Evolutionary conservation across 1,140 invertebrate species (phyloP), one percentile per base, ranked within the genome.

Genomic region (Bombus consobrinus): DNA sequence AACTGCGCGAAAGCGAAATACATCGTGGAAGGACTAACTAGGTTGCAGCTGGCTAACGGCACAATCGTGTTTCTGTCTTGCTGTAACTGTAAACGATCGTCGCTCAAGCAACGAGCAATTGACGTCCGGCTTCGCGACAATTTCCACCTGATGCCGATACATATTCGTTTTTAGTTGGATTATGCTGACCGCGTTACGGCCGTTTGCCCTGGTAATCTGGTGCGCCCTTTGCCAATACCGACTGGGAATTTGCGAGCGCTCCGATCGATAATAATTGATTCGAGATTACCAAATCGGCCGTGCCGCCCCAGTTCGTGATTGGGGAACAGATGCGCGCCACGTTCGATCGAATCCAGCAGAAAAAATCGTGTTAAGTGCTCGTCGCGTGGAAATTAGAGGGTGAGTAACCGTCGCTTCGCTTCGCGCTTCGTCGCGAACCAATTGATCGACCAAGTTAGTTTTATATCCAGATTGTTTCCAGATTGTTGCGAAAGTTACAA

Each of bases 141-240:
- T 84, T 79, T 66, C 75, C 82, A 79, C 83, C 83, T 85, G 83
- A 80, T 80, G 68, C 68, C 83, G 76, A 80, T 80, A 80, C 76
- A 82, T 77, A 86, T 83, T 73, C 79, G 79, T 86, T 86, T 86
- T 81, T 82, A 82, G 71, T 82, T 82, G 85, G 85, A 86, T 86
- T 86, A 86, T 77, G 84, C 41, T 82, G 80, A 69, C 62, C 85
- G 62, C 80, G 73, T 81, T 86, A 81, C 84, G 79, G 32, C 41
- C 73, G 85, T 86, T 82, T 83, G 72, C 72, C 72, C 71, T 41
- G 80, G 47, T 86, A 86, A 86, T 83, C 80, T 53, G 80, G 72
- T 43, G 12, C 47, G 47, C 79, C 85, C 71, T 83, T 86, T 71
- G 64, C 53, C 28, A 28, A 37, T 41, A 53, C 18, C 12, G 68